Percentiles rank a stretch among this genome's conserved stretches.
Evolutionary conservation across 1,140 invertebrate species (phyloP).

Genomic region (Ceratosolen solmsi): DNA sequence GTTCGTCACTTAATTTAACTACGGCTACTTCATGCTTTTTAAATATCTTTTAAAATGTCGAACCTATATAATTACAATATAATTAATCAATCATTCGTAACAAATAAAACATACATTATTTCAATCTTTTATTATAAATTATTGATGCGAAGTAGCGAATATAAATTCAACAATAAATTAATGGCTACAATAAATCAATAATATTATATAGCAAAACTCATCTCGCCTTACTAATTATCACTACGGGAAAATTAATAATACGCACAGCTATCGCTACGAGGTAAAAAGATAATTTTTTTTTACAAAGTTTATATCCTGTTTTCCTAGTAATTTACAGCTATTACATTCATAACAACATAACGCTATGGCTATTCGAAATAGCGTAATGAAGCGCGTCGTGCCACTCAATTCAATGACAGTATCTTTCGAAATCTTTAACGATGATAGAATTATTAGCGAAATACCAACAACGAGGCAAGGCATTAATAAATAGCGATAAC

Average conservation of each 20-base stretch:
- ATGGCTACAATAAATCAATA: too few relatives aligned
- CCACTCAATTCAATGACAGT: background rate
- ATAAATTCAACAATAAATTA: too few relatives aligned
- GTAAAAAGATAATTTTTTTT: background rate
- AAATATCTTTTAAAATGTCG: too few relatives aligned
- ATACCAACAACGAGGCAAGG: background rate
- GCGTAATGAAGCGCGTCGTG: background rate
- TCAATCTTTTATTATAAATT: too few relatives aligned
- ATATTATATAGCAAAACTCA: background rate
- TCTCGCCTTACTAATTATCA: background rate
- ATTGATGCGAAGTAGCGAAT: too few relatives aligned
- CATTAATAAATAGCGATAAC: background rate
- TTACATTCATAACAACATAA: background rate
- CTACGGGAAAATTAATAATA: background rate
- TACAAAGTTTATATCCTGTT: background rate
- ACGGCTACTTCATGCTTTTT: too few relatives aligned
- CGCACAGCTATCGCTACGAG: background rate
- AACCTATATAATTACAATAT: too few relatives aligned
- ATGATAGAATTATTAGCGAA: background rate
- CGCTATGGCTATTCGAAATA: background rate
- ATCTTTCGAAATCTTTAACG: background rate
- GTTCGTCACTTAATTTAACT: too few relatives aligned
- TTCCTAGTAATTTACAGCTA: background rate
- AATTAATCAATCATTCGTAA: too few relatives aligned
- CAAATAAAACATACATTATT: too few relatives aligned